Base-by-base conservation (phyloP, 1,140 invertebrate species). In the Caerostris darwini region DNA sequence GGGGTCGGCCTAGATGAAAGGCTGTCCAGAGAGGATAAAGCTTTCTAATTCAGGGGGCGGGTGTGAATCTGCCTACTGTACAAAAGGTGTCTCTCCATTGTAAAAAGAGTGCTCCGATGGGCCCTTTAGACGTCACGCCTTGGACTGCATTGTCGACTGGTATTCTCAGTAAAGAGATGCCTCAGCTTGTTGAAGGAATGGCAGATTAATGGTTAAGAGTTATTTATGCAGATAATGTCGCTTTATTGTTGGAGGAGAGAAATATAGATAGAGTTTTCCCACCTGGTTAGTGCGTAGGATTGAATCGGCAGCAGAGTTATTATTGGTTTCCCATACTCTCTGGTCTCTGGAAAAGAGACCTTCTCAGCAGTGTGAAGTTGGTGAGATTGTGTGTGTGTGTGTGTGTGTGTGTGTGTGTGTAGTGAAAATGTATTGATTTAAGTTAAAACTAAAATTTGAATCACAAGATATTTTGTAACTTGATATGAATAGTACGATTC, bases 81-180 rank as follows among this genome's bases (percentile, higher is more conserved):
- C 82, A 83, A 77, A 83, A 83, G 10, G 82, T 57, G n/a, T 19
- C 19, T 56, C 56, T 58, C 82, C 54, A 34, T 83, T 83, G 54
- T 83, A 5, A 17, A n/a, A 17, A 53, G 61, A 17, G 17, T 17
- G 8, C 61, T 64, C 17, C 12, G 61, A 17, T 64, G 14, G 71
- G 71, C 71, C 82, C 82, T 58, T 83, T 83, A 17, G 54, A 17
- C 82, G 82, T 83, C 82, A 83, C 54, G 82, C 82, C 82, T 58
- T 64, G 3, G 71, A 10, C 19, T 77, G 12, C 10, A 3, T 77
- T 77, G 71, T 77, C 50, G 8, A 7, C 12, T 50, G 34, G 50
- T 53, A 77, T 77, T 77, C 12, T 5, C 34, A 77, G 10, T 12
- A 77, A n/a, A 50, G 50, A 34, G 71, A 77, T 53, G 50, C 53